Conservation (phyloP, 2,797 vertebrate species). For the Lates japonicus region DNA sequence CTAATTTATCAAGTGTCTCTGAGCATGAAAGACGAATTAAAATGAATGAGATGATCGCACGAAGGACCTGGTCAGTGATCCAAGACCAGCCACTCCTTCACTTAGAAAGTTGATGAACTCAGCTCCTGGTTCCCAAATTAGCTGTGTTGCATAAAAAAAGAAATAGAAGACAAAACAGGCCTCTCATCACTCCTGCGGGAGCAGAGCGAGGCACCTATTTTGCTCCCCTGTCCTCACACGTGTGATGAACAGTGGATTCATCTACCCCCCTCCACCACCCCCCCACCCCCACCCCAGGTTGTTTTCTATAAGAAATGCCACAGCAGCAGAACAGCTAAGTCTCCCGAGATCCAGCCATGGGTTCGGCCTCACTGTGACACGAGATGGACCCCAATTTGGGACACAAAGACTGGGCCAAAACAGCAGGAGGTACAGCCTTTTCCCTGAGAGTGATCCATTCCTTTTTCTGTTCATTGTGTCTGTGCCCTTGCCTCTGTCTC, state of each 20-base stretch:
- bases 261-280: too few species aligned
- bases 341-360: slow-evolving; percentile 64
- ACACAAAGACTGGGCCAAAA: slow-evolving; percentile 77
- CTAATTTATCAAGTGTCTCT: slow-evolving; percentile 50
- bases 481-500: slow-evolving; percentile 25
- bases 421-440: slow-evolving; percentile 56
- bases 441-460: slow-evolving; percentile 51
- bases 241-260: slow-evolving; percentile 69
- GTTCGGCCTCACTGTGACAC: slow-evolving; percentile 67
- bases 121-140: slow-evolving; percentile 43
- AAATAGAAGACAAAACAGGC: slow-evolving; percentile 15
- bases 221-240: slow-evolving; percentile 47
- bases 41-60: slow-evolving; percentile 57
- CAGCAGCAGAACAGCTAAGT: slow-evolving; percentile 60
- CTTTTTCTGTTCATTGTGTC: slow-evolving; percentile 41
- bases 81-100: slow-evolving; percentile 47
- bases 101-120: slow-evolving; percentile 51
- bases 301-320: slow-evolving; percentile 60
- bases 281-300: slow-evolving; percentile 1
- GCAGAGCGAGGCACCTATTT: slow-evolving; percentile 44
- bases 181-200: slow-evolving; percentile 44
- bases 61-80: slow-evolving; percentile 67
- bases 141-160: slow-evolving; percentile 11
- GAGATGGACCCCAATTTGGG: slow-evolving; percentile 77
- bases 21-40: slow-evolving; percentile 53